phyloP scores from a whole-genome alignment of 2,113 vertebrate genomes.

The Cranoglanis bouderius region DNA sequence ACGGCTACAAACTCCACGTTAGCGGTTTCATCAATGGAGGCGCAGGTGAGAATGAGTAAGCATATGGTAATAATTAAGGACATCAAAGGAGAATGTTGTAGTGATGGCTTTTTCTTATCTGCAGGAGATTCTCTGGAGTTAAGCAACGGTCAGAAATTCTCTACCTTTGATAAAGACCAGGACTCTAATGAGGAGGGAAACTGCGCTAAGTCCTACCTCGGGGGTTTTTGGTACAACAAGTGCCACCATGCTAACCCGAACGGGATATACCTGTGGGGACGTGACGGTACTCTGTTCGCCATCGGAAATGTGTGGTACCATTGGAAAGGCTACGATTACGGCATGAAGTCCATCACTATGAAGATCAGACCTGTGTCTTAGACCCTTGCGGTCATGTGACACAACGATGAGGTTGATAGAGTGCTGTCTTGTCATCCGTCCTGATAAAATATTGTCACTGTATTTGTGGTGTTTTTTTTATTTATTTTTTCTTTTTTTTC shows the following conservation, averaged over 20 bases:
- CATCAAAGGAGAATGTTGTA: neutral
- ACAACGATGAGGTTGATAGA: neutral
- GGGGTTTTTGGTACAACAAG: constrained; percentile 76
- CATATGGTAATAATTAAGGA: neutral
- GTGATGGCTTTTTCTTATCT: too few species aligned
- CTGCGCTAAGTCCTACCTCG: constrained; percentile 70
- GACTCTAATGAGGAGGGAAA: constrained; percentile 60
- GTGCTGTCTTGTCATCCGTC: neutral
- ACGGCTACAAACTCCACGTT: constrained; percentile 73
- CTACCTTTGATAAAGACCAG: constrained; percentile 79
- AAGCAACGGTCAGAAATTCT: constrained; percentile 78
- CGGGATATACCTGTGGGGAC: constrained; percentile 60
- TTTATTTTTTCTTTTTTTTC: too few species aligned
- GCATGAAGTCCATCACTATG: constrained; percentile 55
- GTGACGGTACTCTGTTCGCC: constrained; percentile 29
- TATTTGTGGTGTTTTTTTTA: too few species aligned
- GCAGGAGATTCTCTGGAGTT: constrained; percentile 72
- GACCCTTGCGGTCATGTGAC: neutral
- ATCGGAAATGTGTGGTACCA: constrained; percentile 39
- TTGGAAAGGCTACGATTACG: constrained; percentile 50
- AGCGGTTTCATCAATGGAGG: constrained; percentile 72
- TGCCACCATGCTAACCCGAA: constrained; percentile 76
- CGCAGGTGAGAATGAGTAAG: constrained; percentile 64
- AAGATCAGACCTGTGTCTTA: constrained; percentile 54
- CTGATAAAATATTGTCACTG: too few species aligned